Percentiles rank a stretch among this genome's conserved stretches.
These are phyloP conservation scores for Bovichtus variegatus DNA, from an alignment of 2,797 vertebrate species.

Conservation along the genomic window DNA sequence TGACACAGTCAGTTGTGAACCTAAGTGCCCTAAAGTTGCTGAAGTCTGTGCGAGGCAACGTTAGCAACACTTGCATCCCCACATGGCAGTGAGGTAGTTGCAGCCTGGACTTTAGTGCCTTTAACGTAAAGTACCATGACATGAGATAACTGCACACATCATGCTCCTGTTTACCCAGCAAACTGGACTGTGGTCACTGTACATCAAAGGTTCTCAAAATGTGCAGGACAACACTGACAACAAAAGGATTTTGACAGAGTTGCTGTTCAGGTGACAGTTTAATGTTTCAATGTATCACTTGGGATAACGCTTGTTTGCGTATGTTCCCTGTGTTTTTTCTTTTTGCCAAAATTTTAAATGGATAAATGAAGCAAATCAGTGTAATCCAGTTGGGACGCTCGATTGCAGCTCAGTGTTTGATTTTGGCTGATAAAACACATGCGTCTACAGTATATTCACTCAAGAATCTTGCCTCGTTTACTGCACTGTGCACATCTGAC, in stretches of 20 bases:
- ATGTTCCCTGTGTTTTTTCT: background rate
- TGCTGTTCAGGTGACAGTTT: background rate
- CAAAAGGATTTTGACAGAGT: background rate
- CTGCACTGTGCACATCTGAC: background rate
- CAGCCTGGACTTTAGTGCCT: background rate
- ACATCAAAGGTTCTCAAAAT: background rate
- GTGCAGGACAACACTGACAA: background rate
- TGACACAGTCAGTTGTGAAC: background rate
- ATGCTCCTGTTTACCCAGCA: conserved; percentile 11
- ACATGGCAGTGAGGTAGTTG: background rate
- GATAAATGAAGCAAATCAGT: background rate
- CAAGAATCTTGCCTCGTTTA: background rate
- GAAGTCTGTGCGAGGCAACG: background rate
- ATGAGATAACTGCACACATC: background rate
- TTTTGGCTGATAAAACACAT: background rate
- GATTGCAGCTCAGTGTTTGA: background rate
- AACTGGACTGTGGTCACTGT: conserved; percentile 30
- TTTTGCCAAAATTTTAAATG: background rate
- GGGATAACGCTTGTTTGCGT: background rate
- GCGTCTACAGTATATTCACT: background rate
- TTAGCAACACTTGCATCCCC: background rate
- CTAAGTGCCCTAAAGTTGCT: background rate
- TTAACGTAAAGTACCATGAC: background rate
- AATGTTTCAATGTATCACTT: background rate
- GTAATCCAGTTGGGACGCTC: background rate